Percentiles rank a stretch among this genome's conserved stretches.
phyloP scores from a whole-genome alignment of 35 echinoderm and acorn worm genomes.

The Ophiothrix spiculata region DNA sequence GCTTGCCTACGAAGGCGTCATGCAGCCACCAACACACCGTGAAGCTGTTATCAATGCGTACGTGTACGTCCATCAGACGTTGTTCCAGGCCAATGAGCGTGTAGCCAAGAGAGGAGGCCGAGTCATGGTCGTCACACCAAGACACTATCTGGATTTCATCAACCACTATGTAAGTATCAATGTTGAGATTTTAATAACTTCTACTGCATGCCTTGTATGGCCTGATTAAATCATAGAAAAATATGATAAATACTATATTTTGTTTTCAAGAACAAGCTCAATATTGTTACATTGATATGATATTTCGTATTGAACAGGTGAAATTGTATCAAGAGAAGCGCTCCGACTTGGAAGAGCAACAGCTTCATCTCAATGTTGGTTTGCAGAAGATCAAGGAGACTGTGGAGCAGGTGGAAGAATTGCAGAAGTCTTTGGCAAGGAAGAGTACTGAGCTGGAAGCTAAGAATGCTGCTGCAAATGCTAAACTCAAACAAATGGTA shows the following conservation, averaged over 20 bases:
- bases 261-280: too few species aligned
- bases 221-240: too few species aligned
- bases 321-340: constrained; percentile 98
- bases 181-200: not conserved
- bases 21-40: constrained; percentile 76
- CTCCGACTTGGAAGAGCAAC: constrained; percentile 93
- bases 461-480: constrained; percentile 97
- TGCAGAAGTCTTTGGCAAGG: constrained; percentile 93
- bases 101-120: constrained; percentile 89
- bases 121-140: constrained; percentile 94
- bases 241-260: too few species aligned
- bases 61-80: constrained; percentile 88
- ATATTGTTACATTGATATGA: too few species aligned
- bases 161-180: constrained; percentile 88
- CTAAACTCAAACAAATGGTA: constrained; percentile 99
- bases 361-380: constrained; percentile 99
- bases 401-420: constrained; percentile 96
- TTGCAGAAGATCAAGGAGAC: constrained; percentile 99
- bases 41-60: constrained; percentile 94
- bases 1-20: constrained; percentile 73
- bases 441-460: constrained; percentile 96
- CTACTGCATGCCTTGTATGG: too few species aligned
- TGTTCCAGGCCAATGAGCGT: constrained; percentile 92
- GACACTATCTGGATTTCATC: constrained; percentile 99
- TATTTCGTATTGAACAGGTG: constrained; percentile 48